phyloP scores from a whole-genome alignment of 2,113 vertebrate species.

The Microcebus ravelobensis region DNA sequence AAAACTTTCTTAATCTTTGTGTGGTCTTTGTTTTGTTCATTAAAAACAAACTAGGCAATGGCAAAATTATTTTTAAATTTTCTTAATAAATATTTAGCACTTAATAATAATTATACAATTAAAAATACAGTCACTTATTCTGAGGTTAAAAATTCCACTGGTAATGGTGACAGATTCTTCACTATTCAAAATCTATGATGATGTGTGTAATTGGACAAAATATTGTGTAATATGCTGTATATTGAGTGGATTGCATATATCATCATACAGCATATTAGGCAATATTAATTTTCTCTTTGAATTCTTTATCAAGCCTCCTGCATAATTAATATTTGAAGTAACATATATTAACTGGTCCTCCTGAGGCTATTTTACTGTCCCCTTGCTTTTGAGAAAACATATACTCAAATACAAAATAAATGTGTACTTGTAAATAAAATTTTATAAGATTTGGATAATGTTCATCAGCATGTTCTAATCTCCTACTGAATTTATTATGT shows the following conservation, averaged over 20 bases:
- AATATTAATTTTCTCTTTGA: neutral
- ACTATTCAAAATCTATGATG: neutral
- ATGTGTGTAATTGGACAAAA: neutral
- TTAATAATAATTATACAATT: neutral
- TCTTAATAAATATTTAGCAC: constrained; percentile 7
- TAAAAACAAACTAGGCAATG: neutral
- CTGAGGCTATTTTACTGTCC: constrained; percentile 7
- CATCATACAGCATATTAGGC: neutral
- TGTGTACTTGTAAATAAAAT: neutral
- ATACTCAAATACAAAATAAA: constrained; percentile 36
- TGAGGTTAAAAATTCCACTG: neutral
- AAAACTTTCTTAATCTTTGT: neutral
- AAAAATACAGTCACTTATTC: neutral
- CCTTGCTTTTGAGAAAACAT: neutral
- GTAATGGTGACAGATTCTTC: neutral
- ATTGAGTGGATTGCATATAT: neutral
- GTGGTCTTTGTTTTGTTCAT: neutral
- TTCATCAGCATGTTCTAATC: neutral
- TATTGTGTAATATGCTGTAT: no score
- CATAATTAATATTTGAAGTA: neutral
- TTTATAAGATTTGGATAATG: constrained; percentile 12
- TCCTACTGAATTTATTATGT: constrained; percentile 48
- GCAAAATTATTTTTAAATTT: neutral
- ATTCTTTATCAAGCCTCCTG: neutral
- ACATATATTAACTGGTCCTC: neutral